A percentile compares a stretch with the other conserved stretches of the same genome.
Conservation (phyloP, 2,888 invertebrate genomes). For the Leptopterna dolabrata region DNA sequence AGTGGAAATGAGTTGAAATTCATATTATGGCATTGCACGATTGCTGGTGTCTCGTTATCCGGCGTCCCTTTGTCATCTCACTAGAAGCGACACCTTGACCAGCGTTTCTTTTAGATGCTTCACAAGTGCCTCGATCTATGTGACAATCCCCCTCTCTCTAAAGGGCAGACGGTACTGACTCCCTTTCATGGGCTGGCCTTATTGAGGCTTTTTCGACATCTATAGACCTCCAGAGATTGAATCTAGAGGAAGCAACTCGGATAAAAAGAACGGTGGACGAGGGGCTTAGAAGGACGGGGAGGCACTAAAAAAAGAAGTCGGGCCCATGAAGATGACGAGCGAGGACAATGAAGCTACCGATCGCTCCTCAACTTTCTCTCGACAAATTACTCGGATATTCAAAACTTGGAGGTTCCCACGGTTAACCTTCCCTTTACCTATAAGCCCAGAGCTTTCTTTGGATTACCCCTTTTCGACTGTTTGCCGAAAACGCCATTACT, state of each 20-base stretch:
- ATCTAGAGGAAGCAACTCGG: background rate
- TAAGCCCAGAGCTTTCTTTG: background rate
- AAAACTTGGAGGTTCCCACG: slow-evolving; percentile 33
- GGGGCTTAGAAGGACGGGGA: too few species aligned
- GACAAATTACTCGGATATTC: slow-evolving; percentile 38
- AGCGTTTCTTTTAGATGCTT: background rate
- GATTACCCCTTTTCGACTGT: background rate
- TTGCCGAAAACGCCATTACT: background rate
- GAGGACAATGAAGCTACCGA: background rate
- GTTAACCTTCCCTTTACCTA: background rate
- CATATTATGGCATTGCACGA: too few species aligned
- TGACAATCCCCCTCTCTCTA: background rate
- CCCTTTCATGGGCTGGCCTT: background rate
- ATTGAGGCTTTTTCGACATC: background rate
- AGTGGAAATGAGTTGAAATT: too few species aligned
- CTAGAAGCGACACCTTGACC: too few species aligned
- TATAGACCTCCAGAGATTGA: background rate
- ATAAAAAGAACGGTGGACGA: slow-evolving; percentile 19
- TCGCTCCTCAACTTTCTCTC: slow-evolving; percentile 16
- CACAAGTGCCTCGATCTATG: background rate
- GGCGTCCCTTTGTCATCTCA: too few species aligned
- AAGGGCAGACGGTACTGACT: background rate
- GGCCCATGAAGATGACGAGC: background rate
- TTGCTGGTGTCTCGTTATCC: too few species aligned
- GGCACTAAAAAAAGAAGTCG: background rate